A percentile compares a stretch with the other conserved stretches of the same genome.
Conservation (phyloP, 2,113 vertebrate genomes). For the Sebastes fasciatus region DNA sequence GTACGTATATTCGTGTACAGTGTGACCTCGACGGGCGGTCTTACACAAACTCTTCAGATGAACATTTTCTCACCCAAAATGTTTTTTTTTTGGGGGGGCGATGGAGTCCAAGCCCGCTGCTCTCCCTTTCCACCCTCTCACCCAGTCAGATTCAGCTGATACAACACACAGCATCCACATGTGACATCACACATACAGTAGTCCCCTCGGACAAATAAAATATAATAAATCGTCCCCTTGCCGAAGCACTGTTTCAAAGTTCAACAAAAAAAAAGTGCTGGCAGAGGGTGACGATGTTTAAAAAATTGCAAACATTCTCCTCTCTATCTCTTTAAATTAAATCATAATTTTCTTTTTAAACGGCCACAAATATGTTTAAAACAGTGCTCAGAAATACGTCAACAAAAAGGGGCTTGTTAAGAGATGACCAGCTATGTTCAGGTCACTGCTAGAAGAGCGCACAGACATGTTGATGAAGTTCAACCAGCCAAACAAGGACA, state of each 20-base stretch:
- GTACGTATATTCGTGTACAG: constrained; percentile 37
- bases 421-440: constrained; percentile 46
- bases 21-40: constrained; percentile 46
- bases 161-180: constrained; percentile 32
- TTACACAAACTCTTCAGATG: constrained; percentile 18
- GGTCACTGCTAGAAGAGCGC: constrained; percentile 56
- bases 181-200: constrained; percentile 52
- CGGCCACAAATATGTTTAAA: constrained; percentile 61
- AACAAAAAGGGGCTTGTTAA: constrained; percentile 34
- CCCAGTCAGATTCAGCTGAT: constrained; percentile 40
- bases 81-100: neutral
- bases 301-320: constrained; percentile 23
- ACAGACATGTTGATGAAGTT: constrained; percentile 57
- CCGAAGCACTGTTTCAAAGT: constrained; percentile 21
- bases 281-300: constrained; percentile 15
- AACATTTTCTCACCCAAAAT: constrained; percentile 25
- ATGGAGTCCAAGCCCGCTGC: constrained; percentile 37
- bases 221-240: neutral
- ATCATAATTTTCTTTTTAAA: constrained; percentile 39
- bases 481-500: constrained; percentile 51
- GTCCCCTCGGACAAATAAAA: neutral
- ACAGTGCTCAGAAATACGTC: constrained; percentile 69
- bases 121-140: constrained; percentile 46
- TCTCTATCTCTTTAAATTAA: constrained; percentile 42
- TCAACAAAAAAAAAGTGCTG: constrained; percentile 22